A percentile compares a stretch with the other conserved stretches of the same genome.
Evolutionary conservation across 2,113 vertebrate genomes (phyloP).

Genomic region (Dromaius novaehollandiae): DNA sequence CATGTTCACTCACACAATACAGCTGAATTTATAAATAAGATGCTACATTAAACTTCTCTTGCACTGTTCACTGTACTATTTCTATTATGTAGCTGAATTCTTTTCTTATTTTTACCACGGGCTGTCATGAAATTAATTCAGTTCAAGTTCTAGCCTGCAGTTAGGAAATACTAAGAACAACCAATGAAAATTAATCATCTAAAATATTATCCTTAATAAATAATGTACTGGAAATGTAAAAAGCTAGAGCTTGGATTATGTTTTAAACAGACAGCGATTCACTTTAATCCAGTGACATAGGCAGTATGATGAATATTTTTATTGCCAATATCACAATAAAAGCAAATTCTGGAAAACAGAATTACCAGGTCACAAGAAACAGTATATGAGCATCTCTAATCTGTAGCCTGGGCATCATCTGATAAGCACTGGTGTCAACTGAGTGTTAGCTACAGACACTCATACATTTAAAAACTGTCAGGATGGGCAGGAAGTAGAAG

Average conservation of each 20-base stretch:
- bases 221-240: background rate
- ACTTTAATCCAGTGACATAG: background rate
- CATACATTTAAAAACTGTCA: background rate
- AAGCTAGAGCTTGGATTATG: background rate
- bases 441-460: background rate
- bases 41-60: background rate
- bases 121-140: background rate
- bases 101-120: background rate
- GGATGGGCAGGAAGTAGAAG: background rate
- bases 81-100: background rate
- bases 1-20: background rate
- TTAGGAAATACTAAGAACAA: background rate
- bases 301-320: background rate
- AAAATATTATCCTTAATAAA: background rate
- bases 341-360: background rate
- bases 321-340: background rate
- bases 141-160: slow-evolving; percentile 20
- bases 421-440: background rate
- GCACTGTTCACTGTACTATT: background rate
- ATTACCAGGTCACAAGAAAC: background rate
- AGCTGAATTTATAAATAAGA: background rate
- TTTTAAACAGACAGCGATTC: background rate
- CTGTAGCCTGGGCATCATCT: background rate
- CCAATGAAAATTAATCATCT: background rate
- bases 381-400: background rate